Evolutionary conservation across 1,140 invertebrate species (phyloP).

Genomic region (Dryas iulia): DNA sequence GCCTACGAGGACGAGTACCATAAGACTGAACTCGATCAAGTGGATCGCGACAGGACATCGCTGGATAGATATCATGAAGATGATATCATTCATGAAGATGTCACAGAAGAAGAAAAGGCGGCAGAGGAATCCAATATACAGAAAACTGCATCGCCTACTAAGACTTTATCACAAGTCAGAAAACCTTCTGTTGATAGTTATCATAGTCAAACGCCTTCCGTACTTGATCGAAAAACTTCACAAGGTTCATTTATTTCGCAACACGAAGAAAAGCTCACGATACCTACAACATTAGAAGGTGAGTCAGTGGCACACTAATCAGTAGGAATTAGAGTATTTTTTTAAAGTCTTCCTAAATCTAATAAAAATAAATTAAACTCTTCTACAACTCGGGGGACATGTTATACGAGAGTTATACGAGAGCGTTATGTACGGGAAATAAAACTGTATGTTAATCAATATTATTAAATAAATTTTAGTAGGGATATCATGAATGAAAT

Average conservation of each 20-base stretch:
- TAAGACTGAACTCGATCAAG: constrained; percentile 77
- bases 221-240: constrained; percentile 71
- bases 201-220: constrained; percentile 66
- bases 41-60: constrained; percentile 67
- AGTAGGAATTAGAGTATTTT: too few species aligned
- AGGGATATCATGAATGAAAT: too few species aligned
- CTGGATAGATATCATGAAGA: constrained; percentile 72
- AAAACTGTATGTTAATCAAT: too few species aligned
- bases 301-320: too few species aligned
- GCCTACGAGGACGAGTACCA: constrained; percentile 76
- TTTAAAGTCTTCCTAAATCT: too few species aligned
- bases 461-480: too few species aligned
- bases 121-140: constrained; percentile 54
- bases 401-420: too few species aligned
- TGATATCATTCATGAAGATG: constrained; percentile 62
- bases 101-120: constrained; percentile 49
- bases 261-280: constrained; percentile 60
- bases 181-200: constrained; percentile 75
- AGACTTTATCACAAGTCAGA: constrained; percentile 53
- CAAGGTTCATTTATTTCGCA: constrained; percentile 69
- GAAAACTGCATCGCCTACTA: constrained; percentile 69
- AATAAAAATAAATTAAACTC: too few species aligned
- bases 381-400: too few species aligned
- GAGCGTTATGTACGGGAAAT: too few species aligned
- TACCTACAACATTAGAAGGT: constrained; percentile 71